phyloP scores from a whole-genome alignment of 2,888 invertebrate species.

The Stenodera caucasica region DNA sequence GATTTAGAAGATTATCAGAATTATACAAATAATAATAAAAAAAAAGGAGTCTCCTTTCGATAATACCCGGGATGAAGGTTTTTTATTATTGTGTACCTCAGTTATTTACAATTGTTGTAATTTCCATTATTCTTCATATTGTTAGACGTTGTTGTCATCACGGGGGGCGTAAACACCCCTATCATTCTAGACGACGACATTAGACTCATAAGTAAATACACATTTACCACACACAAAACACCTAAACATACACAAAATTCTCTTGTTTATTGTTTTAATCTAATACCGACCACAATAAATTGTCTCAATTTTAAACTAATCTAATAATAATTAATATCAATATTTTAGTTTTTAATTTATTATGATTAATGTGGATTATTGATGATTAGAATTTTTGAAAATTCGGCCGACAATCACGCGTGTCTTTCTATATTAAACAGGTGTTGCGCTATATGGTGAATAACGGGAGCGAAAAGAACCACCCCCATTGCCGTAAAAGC shows the following conservation, averaged over 20 bases:
- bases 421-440: conserved; percentile 37
- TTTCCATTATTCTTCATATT: conserved; percentile 8
- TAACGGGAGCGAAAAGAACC: conserved; percentile 38
- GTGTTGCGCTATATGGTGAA: conserved; percentile 41
- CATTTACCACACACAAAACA: conserved; percentile 1
- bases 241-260: not conserved
- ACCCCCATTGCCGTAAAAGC: conserved; percentile 46
- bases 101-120: conserved; percentile 14
- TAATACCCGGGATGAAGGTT: too few relatives aligned
- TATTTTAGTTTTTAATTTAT: not conserved
- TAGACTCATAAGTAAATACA: not conserved
- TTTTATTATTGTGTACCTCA: conserved; percentile 22
- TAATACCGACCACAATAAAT: not conserved
- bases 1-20: too few relatives aligned
- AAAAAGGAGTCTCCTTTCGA: too few relatives aligned
- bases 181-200: conserved; percentile 7
- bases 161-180: conserved; percentile 24
- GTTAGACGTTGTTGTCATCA: conserved; percentile 7
- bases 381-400: not conserved
- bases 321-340: not conserved
- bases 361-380: not conserved
- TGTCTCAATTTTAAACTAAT: not conserved
- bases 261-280: not conserved
- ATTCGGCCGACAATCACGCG: conserved; percentile 30
- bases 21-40: too few relatives aligned